Percentiles rank a stretch among this genome's conserved stretches.
Conservation (phyloP, 2,888 invertebrate genomes). For the Catocala sponsa region DNA sequence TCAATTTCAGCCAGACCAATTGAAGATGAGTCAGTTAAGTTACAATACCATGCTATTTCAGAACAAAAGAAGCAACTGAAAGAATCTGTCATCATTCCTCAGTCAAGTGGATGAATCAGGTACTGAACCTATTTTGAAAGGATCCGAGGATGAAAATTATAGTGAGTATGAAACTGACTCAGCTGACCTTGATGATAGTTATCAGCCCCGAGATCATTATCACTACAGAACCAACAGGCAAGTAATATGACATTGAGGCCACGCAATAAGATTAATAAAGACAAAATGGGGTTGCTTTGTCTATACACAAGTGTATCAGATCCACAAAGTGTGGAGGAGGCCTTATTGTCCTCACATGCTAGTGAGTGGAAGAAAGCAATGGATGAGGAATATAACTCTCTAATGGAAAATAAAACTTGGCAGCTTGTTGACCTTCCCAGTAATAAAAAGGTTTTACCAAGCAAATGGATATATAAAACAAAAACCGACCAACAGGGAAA, state of each 20-base stretch:
- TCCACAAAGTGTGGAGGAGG: not conserved
- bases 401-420: slow-evolving; percentile 18
- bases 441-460: slow-evolving; percentile 2
- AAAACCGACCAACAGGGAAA: not conserved
- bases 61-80: not conserved
- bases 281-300: no score
- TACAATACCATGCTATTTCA: no score
- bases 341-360: not conserved
- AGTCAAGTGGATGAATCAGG: not conserved
- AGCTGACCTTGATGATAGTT: no score
- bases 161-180: no score
- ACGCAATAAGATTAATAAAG: no score
- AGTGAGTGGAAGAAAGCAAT: slow-evolving; percentile 11
- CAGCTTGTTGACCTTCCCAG: slow-evolving; percentile 2
- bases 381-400: slow-evolving; percentile 9
- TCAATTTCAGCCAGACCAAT: slow-evolving; percentile 3
- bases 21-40: not conserved
- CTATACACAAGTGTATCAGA: not conserved
- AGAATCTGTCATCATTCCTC: slow-evolving; percentile 3
- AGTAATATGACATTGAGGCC: no score
- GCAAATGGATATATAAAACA: slow-evolving; percentile 15
- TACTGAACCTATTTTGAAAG: not conserved
- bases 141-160: not conserved
- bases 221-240: no score
- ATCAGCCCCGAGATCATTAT: no score